A percentile compares a stretch with the other conserved stretches of the same genome.
These are phyloP conservation scores for Myotis pilosus DNA, from an alignment of 2,797 vertebrate genomes.

Conservation along the genomic window DNA sequence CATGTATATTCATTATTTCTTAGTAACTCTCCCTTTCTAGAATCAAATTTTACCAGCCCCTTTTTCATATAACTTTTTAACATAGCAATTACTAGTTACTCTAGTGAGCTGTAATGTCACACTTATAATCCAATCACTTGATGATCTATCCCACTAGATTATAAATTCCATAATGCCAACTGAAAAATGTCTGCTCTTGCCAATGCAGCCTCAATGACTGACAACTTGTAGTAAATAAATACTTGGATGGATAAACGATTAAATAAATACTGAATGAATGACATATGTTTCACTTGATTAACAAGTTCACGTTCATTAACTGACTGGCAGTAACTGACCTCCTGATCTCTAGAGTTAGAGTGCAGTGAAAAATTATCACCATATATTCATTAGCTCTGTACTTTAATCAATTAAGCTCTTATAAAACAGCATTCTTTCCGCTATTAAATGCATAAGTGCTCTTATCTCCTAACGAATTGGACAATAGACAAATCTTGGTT, in stretches of 20 bases:
- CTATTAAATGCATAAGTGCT: neutral
- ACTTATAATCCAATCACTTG: neutral
- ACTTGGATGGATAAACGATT: neutral
- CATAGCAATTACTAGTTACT: neutral
- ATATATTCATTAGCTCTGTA: neutral
- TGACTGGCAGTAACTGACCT: neutral
- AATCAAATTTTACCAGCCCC: neutral
- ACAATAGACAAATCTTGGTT: neutral
- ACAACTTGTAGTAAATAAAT: neutral
- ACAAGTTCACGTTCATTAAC: neutral
- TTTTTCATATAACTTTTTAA: neutral
- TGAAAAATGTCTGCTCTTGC: neutral
- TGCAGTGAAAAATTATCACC: neutral
- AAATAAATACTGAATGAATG: neutral
- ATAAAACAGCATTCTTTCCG: neutral
- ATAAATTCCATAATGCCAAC: neutral
- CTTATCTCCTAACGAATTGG: neutral
- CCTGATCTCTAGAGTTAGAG: neutral
- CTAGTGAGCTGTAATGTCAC: neutral
- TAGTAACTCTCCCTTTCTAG: neutral
- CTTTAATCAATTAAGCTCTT: neutral
- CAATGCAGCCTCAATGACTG: neutral
- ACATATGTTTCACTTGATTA: neutral
- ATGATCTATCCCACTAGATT: neutral
- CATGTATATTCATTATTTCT: neutral